Conservation (phyloP, 2,797 vertebrate genomes). For the Gymnopithys bicolor region DNA sequence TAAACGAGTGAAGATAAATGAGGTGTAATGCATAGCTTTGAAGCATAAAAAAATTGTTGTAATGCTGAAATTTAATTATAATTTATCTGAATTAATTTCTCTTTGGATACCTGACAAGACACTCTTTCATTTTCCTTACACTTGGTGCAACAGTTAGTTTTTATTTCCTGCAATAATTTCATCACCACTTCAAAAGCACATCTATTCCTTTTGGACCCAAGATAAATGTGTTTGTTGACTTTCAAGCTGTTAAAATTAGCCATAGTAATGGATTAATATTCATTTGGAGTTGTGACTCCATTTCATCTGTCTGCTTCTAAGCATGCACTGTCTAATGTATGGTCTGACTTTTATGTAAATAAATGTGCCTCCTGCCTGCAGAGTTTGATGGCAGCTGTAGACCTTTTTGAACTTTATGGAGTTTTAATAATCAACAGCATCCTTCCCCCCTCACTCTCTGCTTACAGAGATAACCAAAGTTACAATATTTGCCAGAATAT, state of each 20-base stretch:
- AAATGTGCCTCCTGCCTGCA: neutral
- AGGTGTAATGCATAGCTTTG: neutral
- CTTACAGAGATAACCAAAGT: neutral
- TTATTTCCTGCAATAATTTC: constrained; percentile 56
- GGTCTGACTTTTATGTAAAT: constrained; percentile 61
- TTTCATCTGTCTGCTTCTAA: constrained; percentile 34
- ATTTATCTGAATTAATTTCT: constrained; percentile 42
- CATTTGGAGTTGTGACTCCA: constrained; percentile 7
- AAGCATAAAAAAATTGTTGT: constrained; percentile 24
- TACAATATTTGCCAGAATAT: neutral
- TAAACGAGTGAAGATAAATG: neutral
- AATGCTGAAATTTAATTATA: constrained; percentile 46
- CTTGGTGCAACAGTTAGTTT: constrained; percentile 2
- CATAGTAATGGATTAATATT: constrained; percentile 45
- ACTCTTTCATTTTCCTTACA: neutral
- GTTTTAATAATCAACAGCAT: neutral
- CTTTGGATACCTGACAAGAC: constrained; percentile 5
- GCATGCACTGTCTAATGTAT: neutral
- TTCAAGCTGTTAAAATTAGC: constrained; percentile 57
- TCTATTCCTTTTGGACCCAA: constrained; percentile 14
- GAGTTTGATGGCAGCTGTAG: neutral
- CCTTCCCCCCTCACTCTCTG: neutral
- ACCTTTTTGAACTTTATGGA: neutral
- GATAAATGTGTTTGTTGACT: constrained; percentile 58
- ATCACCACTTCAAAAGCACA: constrained; percentile 44